These are phyloP conservation scores for Luidia sarsii DNA, from an alignment of 53 echinoderm and acorn worm genomes.

Conservation along the genomic window DNA sequence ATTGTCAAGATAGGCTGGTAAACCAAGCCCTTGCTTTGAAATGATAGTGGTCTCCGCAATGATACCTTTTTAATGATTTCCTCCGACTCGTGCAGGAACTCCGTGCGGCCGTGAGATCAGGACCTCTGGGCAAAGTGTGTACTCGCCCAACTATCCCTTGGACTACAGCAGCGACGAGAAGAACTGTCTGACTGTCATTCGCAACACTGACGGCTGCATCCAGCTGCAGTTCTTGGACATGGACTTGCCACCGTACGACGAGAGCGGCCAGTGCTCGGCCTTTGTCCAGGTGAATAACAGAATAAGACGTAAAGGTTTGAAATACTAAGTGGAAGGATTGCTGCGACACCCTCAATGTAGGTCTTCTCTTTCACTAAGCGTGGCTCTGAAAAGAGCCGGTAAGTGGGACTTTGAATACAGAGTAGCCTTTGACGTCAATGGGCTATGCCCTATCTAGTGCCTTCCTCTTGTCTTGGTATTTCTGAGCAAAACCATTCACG, in stretches of 20 bases:
- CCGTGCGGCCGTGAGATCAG: slow-evolving; percentile 54
- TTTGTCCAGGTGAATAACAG: slow-evolving; percentile 64
- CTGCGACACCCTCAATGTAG: too few relatives aligned
- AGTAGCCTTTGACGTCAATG: too few relatives aligned
- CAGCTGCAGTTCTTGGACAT: slow-evolving; percentile 56
- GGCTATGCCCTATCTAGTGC: too few relatives aligned
- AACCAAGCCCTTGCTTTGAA: neutral
- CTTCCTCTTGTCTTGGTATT: too few relatives aligned
- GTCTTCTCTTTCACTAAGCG: too few relatives aligned
- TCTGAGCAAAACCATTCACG: too few relatives aligned
- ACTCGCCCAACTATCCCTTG: slow-evolving; percentile 77
- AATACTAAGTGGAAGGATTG: too few relatives aligned
- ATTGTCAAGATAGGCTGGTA: neutral
- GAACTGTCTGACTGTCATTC: slow-evolving; percentile 59
- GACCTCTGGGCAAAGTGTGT: slow-evolving; percentile 58
- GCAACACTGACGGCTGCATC: slow-evolving; percentile 63
- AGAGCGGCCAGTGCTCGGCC: slow-evolving; percentile 36
- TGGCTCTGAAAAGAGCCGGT: too few relatives aligned
- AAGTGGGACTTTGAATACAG: too few relatives aligned
- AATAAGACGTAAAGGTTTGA: too few relatives aligned
- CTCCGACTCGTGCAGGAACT: slow-evolving; percentile 22
- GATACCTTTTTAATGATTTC: neutral
- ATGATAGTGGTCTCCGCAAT: neutral
- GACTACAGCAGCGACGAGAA: slow-evolving; percentile 56
- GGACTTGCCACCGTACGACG: slow-evolving; percentile 48